Base-by-base conservation (phyloP, 2,113 vertebrate genomes). In the Arenaria interpres region DNA sequence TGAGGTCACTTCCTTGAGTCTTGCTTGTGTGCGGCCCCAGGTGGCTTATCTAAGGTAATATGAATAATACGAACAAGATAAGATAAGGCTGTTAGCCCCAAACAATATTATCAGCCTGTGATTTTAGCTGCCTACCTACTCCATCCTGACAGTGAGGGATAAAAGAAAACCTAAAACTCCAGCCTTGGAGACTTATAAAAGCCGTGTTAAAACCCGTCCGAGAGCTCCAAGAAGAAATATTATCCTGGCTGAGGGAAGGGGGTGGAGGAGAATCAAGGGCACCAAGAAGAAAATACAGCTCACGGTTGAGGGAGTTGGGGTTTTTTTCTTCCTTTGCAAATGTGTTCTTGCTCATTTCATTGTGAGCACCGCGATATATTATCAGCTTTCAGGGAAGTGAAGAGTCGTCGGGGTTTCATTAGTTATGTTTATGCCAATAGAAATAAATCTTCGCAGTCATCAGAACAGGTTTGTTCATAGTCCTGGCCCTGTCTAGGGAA, bases 341-440 rank as follows among this genome's bases (percentile, higher is more conserved):
- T 92, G 92, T 68, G 92, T 96, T 96, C 95, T 88, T 94, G 93
- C 87, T 94, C 80, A 73, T 96, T 97, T 96, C 96, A 21, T 72
- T 86, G 94, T 85, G 94, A 97, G 96, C 90, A 60, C 88, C 77
- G 28, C 80, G 75, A 97, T 96, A 93, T 96, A 95, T 97, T 97
- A 97, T 92, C 96, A 88, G 95, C 91, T 95, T 93, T 94, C 95
- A 64, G 30, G 71, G 96, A 95, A 95, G 84, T 96, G 96, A 93
- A 82, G 94, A 97, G 96, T 97, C 82, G 23, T 88, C 57, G 15
- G 96, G 96, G 96, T 97, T 97, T 96, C 97, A 97, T 98, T 95
- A 95, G 97, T 97, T 98, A 97, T 94, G 98, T 97, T 98, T 95
- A 97, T 97, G 97, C 97, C 95, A 96, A 97, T 90, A 97, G 97